Base-by-base conservation (phyloP, 1,140 invertebrate genomes). In the Drosophila tristis region DNA sequence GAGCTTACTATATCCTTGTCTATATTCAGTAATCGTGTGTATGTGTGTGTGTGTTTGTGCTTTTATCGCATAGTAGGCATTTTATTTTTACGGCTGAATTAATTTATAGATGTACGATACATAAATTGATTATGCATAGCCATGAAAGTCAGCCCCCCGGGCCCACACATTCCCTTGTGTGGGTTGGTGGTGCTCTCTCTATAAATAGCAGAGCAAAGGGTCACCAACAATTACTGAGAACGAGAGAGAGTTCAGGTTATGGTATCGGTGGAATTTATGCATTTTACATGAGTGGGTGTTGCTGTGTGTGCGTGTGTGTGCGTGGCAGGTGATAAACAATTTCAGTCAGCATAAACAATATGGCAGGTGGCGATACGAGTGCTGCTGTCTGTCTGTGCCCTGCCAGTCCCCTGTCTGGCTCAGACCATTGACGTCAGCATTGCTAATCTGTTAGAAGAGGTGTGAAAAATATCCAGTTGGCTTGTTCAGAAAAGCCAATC, bases 61-160 rank as follows among this genome's bases (percentile, higher is more conserved):
- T 75, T 81, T 81, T 54, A 78, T 67, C 56, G 62, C 64, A 56
- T 48, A 43, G 57, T 66, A 71, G 74, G 61, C 65, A 62, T 62
- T 82, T 82, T 78, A 74, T 77, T 78, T 81, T 74, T 63, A 81
- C 76, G 62, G 44, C 42, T 65, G 64, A 76, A 75, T 80, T 74
- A 80, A 80, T 80, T 68, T 72, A 68, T 72, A 68, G 71, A 71
- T 44, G n/a, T 25, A 39, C 35, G 49, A 39, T 39, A 39, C 74
- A 73, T 63, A 71, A 84, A 85, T 84, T 85, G 71, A 85, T 85
- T 84, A 84, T 84, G 80, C 72, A 84, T 73, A 68, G 56, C 66
- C 68, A 74, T 74, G 67, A 61, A 62, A 62, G 47, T 63, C n/a
- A 13, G 35, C 11, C 9, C 11, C 9, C 35, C 11, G 35, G 35